Conservation (phyloP, 1,140 invertebrate species). For the Bicyclus anynana region DNA sequence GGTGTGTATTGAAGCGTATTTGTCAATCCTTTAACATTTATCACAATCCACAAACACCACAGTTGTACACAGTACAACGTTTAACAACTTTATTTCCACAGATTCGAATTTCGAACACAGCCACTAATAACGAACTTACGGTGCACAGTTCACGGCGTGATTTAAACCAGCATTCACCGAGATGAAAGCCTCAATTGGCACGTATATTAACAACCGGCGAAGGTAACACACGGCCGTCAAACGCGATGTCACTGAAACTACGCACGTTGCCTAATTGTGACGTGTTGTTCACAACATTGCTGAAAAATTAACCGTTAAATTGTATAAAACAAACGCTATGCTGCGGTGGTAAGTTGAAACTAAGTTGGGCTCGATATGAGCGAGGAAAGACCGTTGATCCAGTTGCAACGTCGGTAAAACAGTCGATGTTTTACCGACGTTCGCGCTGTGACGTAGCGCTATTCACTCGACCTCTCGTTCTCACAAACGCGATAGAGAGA, state of each 20-base stretch:
- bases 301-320: constrained; percentile 48
- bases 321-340: constrained; percentile 56
- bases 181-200: constrained; percentile 52
- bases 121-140: constrained; percentile 68
- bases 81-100: constrained; percentile 52
- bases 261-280: constrained; percentile 46
- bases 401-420: constrained; percentile 63
- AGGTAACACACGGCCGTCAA: constrained; percentile 32
- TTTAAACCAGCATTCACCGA: constrained; percentile 62
- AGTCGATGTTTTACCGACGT: constrained; percentile 63
- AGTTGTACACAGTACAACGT: constrained; percentile 44
- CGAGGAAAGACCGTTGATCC: constrained; percentile 72
- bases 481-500: constrained; percentile 21
- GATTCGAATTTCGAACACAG: constrained; percentile 68
- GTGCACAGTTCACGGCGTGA: constrained; percentile 63
- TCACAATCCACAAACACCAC: constrained; percentile 51
- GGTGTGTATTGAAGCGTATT: constrained; percentile 38
- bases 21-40: constrained; percentile 52
- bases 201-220: constrained; percentile 28
- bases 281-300: constrained; percentile 59
- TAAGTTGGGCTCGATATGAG: constrained; percentile 64
- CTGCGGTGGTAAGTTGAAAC: constrained; percentile 66
- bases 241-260: constrained; percentile 41
- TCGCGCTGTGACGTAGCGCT: constrained; percentile 32
- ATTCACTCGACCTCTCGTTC: constrained; percentile 34